phyloP scores from a whole-genome alignment of 2,888 invertebrate species.

The Synanthedon myopaeformis region DNA sequence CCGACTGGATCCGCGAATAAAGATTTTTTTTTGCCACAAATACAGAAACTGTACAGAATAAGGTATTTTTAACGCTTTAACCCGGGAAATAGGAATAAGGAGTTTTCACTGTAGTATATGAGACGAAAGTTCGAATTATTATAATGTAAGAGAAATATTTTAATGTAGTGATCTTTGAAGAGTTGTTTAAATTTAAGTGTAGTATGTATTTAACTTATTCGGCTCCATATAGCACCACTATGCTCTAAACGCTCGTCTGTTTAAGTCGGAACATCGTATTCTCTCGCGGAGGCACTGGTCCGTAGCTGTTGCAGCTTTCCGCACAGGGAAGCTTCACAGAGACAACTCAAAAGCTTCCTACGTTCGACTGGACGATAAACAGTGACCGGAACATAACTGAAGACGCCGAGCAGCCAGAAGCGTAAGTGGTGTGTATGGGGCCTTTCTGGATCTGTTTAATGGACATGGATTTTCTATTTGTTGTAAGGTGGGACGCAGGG shows the following conservation, averaged over 20 bases:
- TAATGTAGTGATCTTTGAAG: too few relatives aligned
- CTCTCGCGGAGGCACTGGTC: slow-evolving; percentile 16
- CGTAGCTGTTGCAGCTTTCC: slow-evolving; percentile 13
- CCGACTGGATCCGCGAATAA: too few relatives aligned
- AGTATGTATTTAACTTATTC: slow-evolving; percentile 21
- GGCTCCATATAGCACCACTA: slow-evolving; percentile 65
- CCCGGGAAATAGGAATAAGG: too few relatives aligned
- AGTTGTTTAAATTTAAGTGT: neutral
- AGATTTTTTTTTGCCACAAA: too few relatives aligned
- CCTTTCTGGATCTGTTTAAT: slow-evolving; percentile 49
- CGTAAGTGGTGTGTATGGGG: slow-evolving; percentile 67
- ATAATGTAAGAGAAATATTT: too few relatives aligned
- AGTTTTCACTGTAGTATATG: too few relatives aligned
- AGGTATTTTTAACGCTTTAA: too few relatives aligned
- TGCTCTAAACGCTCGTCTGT: slow-evolving; percentile 55
- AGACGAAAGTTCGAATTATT: too few relatives aligned
- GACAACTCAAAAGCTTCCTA: neutral
- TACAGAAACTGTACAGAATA: too few relatives aligned
- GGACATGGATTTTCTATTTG: slow-evolving; percentile 60
- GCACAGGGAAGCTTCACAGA: slow-evolving; percentile 9
- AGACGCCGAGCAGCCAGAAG: slow-evolving; percentile 53
- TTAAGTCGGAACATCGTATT: slow-evolving; percentile 33
- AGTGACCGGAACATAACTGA: neutral
- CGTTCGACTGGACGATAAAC: neutral
- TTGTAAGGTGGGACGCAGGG: slow-evolving; percentile 70